A percentile compares a stretch with the other conserved stretches of the same genome.
Conservation (phyloP, 2,797 vertebrate species). For the Esox lucius region DNA sequence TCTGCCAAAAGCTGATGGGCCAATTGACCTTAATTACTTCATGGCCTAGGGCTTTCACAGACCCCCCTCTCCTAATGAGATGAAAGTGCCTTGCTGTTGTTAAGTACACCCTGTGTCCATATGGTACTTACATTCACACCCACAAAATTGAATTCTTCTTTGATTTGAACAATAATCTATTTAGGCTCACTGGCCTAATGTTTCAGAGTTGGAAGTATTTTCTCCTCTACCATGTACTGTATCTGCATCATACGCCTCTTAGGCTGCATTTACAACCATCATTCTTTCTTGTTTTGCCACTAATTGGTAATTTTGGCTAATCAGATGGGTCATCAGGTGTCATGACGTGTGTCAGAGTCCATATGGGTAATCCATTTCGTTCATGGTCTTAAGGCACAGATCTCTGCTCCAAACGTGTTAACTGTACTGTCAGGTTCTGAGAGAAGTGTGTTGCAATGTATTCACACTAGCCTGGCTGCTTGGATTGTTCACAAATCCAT, state of each 20-base stretch:
- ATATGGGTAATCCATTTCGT: constrained; percentile 11
- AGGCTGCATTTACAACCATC: not conserved
- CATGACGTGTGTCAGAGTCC: constrained; percentile 37
- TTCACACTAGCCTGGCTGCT: not conserved
- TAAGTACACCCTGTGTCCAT: constrained; percentile 43
- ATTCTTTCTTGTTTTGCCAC: too few species aligned
- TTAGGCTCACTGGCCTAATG: constrained; percentile 55
- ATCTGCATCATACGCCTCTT: not conserved
- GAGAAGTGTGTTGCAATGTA: not conserved
- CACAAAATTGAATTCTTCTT: constrained; percentile 18
- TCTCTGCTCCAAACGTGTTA: too few species aligned
- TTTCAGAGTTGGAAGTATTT: constrained; percentile 62
- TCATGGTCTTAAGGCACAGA: constrained; percentile 16
- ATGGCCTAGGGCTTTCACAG: constrained; percentile 58
- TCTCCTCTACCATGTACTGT: constrained; percentile 25
- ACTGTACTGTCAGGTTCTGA: not conserved
- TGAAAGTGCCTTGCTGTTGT: constrained; percentile 63
- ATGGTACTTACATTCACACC: constrained; percentile 53
- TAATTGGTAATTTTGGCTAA: too few species aligned
- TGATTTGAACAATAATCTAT: constrained; percentile 48
- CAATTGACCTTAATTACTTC: constrained; percentile 77
- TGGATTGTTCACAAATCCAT: too few species aligned
- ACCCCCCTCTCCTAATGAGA: constrained; percentile 59
- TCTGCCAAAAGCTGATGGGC: constrained; percentile 71
- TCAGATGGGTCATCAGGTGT: constrained; percentile 23